Percentiles rank a stretch among this genome's conserved stretches.
Conservation (phyloP, 2,113 vertebrate species). For the Notiomystis cincta region DNA sequence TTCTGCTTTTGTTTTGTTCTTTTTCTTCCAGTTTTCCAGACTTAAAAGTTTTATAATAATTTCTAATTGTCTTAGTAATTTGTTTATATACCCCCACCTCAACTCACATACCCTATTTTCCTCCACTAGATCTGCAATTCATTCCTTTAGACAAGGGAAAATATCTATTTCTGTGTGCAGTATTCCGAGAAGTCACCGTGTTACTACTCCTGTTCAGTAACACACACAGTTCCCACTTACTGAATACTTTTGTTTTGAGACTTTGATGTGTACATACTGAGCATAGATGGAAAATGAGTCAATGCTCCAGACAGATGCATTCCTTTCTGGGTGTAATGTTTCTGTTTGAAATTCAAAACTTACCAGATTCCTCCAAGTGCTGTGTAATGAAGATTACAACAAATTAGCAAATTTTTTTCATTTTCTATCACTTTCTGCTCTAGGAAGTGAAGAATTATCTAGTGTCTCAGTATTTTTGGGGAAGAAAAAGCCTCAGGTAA, state of each 20-base stretch:
- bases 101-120: background rate
- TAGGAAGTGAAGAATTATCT: background rate
- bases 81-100: background rate
- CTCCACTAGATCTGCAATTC: background rate
- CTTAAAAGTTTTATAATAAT: background rate
- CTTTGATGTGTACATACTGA: background rate
- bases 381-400: background rate
- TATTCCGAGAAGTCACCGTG: background rate
- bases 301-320: background rate
- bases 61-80: background rate
- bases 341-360: background rate
- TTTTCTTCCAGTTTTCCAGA: background rate
- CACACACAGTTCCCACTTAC: background rate
- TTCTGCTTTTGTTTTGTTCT: background rate
- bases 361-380: background rate
- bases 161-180: background rate
- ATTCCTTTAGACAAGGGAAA: background rate
- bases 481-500: background rate
- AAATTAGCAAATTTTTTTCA: background rate
- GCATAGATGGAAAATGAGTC: conserved; percentile 38
- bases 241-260: conserved; percentile 28
- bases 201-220: background rate
- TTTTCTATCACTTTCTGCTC: background rate
- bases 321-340: background rate
- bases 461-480: background rate